These are phyloP conservation scores for Drosophila lutescens DNA, from an alignment of 2,888 invertebrate species.

Conservation along the genomic window DNA sequence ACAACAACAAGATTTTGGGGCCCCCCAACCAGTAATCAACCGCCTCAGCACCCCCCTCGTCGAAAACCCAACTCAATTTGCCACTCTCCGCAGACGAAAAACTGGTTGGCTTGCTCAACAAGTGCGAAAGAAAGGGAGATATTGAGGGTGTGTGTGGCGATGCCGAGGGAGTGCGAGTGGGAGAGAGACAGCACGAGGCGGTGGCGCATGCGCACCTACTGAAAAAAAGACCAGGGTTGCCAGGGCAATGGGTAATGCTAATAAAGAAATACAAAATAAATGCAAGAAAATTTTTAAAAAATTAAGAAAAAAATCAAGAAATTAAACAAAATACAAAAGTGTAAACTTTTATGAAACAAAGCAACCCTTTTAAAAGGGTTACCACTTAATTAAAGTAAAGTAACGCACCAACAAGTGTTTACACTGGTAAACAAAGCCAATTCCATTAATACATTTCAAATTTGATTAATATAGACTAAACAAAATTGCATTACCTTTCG, in stretches of 20 bases:
- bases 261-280: neutral
- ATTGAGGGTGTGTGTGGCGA: constrained; percentile 2
- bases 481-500: too few relatives aligned
- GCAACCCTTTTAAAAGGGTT: too few relatives aligned
- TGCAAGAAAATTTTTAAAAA: too few relatives aligned
- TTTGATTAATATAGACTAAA: too few relatives aligned
- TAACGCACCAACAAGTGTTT: too few relatives aligned
- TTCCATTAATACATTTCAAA: too few relatives aligned
- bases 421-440: too few relatives aligned
- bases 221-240: constrained; percentile 11
- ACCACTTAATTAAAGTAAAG: too few relatives aligned
- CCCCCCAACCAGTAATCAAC: constrained; percentile 36
- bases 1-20: constrained; percentile 57
- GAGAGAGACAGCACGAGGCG: constrained; percentile 19
- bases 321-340: neutral
- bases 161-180: constrained; percentile 7
- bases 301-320: neutral
- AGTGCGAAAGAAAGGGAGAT: constrained; percentile 7
- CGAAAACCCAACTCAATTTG: constrained; percentile 13
- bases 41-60: constrained; percentile 2
- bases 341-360: too few relatives aligned
- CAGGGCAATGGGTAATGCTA: neutral
- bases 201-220: constrained; percentile 34
- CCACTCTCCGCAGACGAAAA: constrained; percentile 19
- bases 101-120: constrained; percentile 37